Evolutionary conservation across 2,113 vertebrate genomes (phyloP).

Genomic region (Gallinago media): DNA sequence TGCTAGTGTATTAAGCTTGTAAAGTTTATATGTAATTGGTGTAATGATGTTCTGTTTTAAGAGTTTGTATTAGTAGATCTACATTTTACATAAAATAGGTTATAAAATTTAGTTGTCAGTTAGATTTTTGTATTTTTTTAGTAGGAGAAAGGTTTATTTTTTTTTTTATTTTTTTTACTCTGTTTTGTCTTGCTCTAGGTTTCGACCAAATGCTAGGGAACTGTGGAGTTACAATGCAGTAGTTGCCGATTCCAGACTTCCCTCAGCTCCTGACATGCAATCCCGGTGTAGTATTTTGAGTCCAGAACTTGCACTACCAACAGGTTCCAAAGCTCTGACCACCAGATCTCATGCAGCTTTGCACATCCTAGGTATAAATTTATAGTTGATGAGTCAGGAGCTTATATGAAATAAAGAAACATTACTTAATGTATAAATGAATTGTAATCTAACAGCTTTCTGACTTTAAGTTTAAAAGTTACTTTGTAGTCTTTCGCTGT

Average conservation of each 20-base stretch:
- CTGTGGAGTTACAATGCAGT: slow-evolving; percentile 98
- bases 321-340: slow-evolving; percentile 91
- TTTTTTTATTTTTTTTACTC: not conserved
- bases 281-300: slow-evolving; percentile 94
- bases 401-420: not conserved
- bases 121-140: not conserved
- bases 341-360: slow-evolving; percentile 97
- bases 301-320: slow-evolving; percentile 94
- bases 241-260: slow-evolving; percentile 93
- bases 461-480: not conserved
- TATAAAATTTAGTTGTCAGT: not conserved
- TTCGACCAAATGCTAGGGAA: slow-evolving; percentile 88
- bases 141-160: not conserved
- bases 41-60: not conserved
- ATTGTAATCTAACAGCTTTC: not conserved
- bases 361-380: slow-evolving; percentile 91
- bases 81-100: not conserved
- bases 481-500: not conserved
- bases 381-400: not conserved
- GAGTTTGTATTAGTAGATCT: not conserved
- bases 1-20: not conserved
- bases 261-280: slow-evolving; percentile 89
- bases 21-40: not conserved
- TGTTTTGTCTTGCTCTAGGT: slow-evolving; percentile 76
- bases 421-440: not conserved